Conservation (phyloP, 2,113 vertebrate genomes). For the Nibea albiflora region DNA sequence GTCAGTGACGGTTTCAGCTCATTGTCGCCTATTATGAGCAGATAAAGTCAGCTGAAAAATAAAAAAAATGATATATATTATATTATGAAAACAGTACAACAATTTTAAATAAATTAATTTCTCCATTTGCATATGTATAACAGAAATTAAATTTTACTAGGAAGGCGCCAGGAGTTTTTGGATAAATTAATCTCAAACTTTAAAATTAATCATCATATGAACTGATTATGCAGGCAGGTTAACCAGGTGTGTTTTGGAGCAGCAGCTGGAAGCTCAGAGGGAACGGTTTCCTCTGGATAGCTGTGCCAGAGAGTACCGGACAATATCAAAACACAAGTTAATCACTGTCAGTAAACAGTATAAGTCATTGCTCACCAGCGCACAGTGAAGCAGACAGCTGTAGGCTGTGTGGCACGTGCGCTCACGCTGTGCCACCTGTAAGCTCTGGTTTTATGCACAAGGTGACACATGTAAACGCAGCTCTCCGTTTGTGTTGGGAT, state of each 20-base stretch:
- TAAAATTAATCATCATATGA: not conserved
- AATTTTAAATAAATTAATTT: too few species aligned
- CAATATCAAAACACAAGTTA: not conserved
- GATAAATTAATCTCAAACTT: too few species aligned
- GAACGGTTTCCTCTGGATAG: not conserved
- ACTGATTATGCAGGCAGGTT: not conserved
- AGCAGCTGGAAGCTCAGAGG: not conserved
- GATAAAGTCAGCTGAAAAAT: too few species aligned
- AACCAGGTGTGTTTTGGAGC: not conserved
- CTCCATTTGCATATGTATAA: too few species aligned
- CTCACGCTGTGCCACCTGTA: not conserved
- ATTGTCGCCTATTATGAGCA: too few species aligned
- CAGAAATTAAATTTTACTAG: too few species aligned
- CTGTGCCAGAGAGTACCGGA: not conserved
- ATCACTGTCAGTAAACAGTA: not conserved
- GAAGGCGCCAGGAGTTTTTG: too few species aligned
- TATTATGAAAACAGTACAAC: too few species aligned
- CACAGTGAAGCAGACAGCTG: not conserved
- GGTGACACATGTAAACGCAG: not conserved
- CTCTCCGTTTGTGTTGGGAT: not conserved
- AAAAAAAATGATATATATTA: too few species aligned
- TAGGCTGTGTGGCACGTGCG: not conserved
- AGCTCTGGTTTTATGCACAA: not conserved
- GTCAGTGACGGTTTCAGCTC: too few species aligned
- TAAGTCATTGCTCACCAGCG: not conserved